Evolutionary conservation across 2,888 invertebrate species (phyloP).

Genomic region (Ectemnius continuus): DNA sequence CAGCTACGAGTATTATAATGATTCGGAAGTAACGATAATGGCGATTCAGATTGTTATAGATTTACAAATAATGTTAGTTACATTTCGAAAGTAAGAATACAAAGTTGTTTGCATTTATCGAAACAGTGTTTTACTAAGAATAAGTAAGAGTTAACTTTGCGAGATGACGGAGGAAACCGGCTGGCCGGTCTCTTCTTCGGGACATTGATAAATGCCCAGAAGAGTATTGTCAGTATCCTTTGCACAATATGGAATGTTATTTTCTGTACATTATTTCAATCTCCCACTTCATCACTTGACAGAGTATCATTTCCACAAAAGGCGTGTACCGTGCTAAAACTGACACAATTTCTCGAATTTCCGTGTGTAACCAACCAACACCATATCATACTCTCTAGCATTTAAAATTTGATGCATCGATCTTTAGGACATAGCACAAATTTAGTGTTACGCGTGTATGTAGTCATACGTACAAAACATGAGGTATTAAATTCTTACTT

Average conservation of each 20-base stretch:
- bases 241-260: conserved; percentile 25
- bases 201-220: too few relatives aligned
- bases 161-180: background rate
- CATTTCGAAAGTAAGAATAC: conserved; percentile 5
- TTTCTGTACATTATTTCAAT: conserved; percentile 55
- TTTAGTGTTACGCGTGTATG: conserved; percentile 32
- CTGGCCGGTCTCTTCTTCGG: background rate
- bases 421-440: conserved; percentile 40
- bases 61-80: background rate
- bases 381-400: conserved; percentile 17
- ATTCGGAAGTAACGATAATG: too few relatives aligned
- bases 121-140: background rate
- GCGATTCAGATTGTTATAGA: too few relatives aligned
- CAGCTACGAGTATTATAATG: too few relatives aligned
- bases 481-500: conserved; percentile 51
- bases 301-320: conserved; percentile 44
- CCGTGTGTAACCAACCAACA: conserved; percentile 30
- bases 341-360: conserved; percentile 30
- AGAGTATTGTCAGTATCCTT: background rate
- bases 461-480: conserved; percentile 49
- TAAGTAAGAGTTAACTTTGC: conserved; percentile 1
- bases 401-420: conserved; percentile 27
- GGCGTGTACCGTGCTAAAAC: conserved; percentile 37
- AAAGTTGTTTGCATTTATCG: too few relatives aligned
- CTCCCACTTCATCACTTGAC: conserved; percentile 57